phyloP scores from a whole-genome alignment of 2,113 vertebrate species.

The Tenebrosternarchus preto region DNA sequence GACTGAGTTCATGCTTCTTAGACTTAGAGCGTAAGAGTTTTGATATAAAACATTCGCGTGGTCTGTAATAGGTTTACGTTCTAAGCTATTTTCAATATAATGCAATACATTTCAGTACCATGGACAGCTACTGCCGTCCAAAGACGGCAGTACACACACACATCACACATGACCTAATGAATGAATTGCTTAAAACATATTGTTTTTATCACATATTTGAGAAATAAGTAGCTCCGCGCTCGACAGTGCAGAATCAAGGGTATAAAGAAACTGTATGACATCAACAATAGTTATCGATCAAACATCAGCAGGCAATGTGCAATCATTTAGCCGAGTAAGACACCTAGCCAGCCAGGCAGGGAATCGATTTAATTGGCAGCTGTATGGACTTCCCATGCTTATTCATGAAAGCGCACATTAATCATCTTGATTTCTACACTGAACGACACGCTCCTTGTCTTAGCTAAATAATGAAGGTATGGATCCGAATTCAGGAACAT shows the following conservation, averaged over 20 bases:
- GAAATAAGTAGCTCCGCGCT: neutral
- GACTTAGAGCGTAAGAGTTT: no score
- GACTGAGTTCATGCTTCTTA: no score
- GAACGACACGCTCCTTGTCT: conserved; percentile 4
- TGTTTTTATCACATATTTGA: neutral
- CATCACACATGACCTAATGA: neutral
- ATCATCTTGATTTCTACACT: conserved; percentile 16
- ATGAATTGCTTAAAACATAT: no score
- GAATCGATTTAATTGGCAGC: conserved; percentile 36
- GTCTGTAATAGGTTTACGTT: no score
- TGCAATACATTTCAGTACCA: conserved; percentile 53
- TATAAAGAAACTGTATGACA: conserved; percentile 16
- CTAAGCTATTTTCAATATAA: neutral
- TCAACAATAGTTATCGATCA: conserved; percentile 12
- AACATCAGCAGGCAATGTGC: neutral
- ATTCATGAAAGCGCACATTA: conserved; percentile 32
- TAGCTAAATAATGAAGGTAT: conserved; percentile 20
- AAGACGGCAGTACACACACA: no score
- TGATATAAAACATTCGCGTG: no score
- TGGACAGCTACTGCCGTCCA: no score
- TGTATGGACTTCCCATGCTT: neutral
- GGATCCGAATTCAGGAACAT: neutral
- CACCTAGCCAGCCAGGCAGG: neutral
- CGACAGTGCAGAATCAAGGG: neutral
- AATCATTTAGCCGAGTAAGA: conserved; percentile 18